Conservation (phyloP, 2,113 vertebrate genomes). For the Paracanthobrama guichenoti region DNA sequence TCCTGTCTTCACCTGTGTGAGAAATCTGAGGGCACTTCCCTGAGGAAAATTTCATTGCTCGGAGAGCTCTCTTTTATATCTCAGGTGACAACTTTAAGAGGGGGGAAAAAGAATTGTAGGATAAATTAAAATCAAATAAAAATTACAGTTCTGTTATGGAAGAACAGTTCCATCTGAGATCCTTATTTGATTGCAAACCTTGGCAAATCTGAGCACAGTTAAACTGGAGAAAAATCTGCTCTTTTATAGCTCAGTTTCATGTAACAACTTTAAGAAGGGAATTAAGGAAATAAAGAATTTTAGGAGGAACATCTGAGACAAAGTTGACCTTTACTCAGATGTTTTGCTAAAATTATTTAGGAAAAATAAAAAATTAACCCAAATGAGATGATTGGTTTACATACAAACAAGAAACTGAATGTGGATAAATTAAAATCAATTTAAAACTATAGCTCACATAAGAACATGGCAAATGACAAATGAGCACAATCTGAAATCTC, state of each 20-base stretch:
- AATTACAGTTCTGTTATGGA: too few relatives aligned
- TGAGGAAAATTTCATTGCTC: neutral
- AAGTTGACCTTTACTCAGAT: neutral
- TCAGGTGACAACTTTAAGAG: neutral
- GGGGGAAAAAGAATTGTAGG: neutral
- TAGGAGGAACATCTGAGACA: neutral
- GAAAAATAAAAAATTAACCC: neutral
- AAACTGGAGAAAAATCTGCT: neutral
- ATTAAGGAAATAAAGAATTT: too few relatives aligned
- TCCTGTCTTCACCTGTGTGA: slow-evolving; percentile 20
- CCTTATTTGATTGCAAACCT: neutral
- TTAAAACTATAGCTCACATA: neutral
- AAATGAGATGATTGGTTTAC: neutral
- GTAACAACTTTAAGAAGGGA: neutral
- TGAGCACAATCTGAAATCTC: neutral
- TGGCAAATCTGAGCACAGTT: neutral
- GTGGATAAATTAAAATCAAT: neutral
- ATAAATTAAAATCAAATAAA: neutral
- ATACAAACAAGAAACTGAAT: neutral
- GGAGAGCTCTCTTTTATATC: neutral
- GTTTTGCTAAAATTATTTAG: neutral
- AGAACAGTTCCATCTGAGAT: neutral
- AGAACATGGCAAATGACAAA: neutral
- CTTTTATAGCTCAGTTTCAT: neutral
- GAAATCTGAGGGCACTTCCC: neutral